Base-by-base conservation (phyloP, 2,113 vertebrate genomes). In the Antechinus flavipes region DNA sequence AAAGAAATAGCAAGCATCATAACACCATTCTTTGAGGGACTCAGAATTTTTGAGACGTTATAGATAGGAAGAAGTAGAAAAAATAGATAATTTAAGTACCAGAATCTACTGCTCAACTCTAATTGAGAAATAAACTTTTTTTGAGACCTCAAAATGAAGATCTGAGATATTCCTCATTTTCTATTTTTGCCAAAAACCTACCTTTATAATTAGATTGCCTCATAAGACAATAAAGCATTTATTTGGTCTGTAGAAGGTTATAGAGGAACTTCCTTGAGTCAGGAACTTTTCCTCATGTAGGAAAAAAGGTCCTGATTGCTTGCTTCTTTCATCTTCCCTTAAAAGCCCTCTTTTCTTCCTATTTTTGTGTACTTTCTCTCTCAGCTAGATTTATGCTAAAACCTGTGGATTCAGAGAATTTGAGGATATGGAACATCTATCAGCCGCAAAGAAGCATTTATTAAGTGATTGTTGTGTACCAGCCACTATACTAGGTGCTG, bases 341-440 rank as follows among this genome's bases (percentile, higher is more conserved):
- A 49, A 10, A 52, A 52, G 35, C 19, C 68, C 49, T 55, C 90
- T 53, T 42, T 93, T 93, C 58, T 92, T 96, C n/a, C 26, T 56
- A 8, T 54, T 6, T 46, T 68, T 50, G 91, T 23, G 22, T 52
- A 95, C 19, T 90, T 95, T 93, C 55, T 95, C 54, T 89, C 3
- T 2, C 68, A 94, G 53, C 16, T 92, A 55, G 84, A 61, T 97
- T 47, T 92, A 9, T 47, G 4, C 94, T 94, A 58, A 93, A 93
- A 54, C 53, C 94, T 47, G 61, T 11, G 3, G 30, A 84, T 50
- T 42, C 56, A 42, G 55, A 96, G 93, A 95, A 46, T 91, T 54
- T 92, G 92, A 93, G 35, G 23, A 42, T 14, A 22, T 0, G 42
- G 84, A 55, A 12, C 35, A 91, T 91, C 92, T 42, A 49, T 50